Conservation (phyloP, 2,888 invertebrate species). For the Priocnemis perturbator region DNA sequence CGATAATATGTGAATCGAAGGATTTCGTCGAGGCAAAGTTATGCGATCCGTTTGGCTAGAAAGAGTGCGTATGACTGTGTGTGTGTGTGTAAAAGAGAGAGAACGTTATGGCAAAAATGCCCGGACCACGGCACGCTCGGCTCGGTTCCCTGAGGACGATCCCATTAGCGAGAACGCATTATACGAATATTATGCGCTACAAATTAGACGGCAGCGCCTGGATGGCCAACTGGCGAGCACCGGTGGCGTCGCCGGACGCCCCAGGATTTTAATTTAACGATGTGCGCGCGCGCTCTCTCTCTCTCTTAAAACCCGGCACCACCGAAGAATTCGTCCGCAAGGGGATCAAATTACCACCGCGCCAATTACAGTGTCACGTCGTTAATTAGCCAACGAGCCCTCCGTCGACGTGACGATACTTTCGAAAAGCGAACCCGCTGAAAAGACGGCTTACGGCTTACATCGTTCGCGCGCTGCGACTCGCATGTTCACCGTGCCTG, state of each 20-base stretch:
- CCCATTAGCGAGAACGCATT: slow-evolving; percentile 55
- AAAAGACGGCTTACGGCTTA: slow-evolving; percentile 31
- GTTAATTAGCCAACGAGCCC: slow-evolving; percentile 63
- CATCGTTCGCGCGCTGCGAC: slow-evolving; percentile 21
- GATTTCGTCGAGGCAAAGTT: too few species aligned
- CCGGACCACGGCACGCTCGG: not conserved
- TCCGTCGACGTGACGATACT: slow-evolving; percentile 34
- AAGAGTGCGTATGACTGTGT: not conserved
- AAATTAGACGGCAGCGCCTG: slow-evolving; percentile 56
- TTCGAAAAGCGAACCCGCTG: slow-evolving; percentile 23
- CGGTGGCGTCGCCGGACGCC: slow-evolving; percentile 39
- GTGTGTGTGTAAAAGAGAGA: not conserved
- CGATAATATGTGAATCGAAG: too few species aligned
- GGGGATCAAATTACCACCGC: slow-evolving; percentile 61
- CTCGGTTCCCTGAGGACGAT: slow-evolving; percentile 1
- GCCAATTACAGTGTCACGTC: slow-evolving; percentile 65
- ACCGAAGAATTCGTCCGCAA: slow-evolving; percentile 37
- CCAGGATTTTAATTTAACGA: slow-evolving; percentile 67
- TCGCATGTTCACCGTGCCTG: too few species aligned
- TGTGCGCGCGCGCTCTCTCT: slow-evolving; percentile 49
- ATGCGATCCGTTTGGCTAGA: too few species aligned
- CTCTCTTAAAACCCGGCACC: slow-evolving; percentile 46
- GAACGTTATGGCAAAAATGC: not conserved
- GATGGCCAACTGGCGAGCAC: slow-evolving; percentile 30
- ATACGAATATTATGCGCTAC: slow-evolving; percentile 60